These are phyloP conservation scores for Threskiornis aethiopicus DNA, from an alignment of 2,797 vertebrate genomes.

Conservation along the genomic window DNA sequence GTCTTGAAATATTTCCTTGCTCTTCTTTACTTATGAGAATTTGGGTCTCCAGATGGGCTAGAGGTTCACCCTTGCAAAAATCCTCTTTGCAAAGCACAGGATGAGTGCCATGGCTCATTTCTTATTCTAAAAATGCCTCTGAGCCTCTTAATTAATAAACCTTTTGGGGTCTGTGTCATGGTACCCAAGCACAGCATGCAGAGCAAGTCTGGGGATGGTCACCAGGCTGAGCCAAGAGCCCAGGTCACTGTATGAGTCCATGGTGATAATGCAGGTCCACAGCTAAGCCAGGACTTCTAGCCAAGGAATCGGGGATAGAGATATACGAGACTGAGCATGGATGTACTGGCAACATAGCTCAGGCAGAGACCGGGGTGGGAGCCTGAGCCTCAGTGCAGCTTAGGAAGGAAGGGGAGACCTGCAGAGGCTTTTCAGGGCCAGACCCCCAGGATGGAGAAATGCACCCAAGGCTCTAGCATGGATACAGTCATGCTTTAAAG, in stretches of 20 bases:
- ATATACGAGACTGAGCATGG: fast-evolving
- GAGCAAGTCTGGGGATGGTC: neutral
- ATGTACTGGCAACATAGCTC: fast-evolving
- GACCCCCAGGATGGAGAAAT: neutral
- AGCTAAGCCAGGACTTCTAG: neutral
- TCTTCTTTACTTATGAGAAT: neutral
- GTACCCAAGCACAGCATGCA: fast-evolving
- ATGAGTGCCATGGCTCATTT: neutral
- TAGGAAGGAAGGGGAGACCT: neutral
- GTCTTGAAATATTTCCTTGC: neutral
- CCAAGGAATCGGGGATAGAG: neutral
- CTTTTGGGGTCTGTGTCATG: neutral
- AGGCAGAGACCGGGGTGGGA: neutral
- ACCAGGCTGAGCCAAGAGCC: neutral
- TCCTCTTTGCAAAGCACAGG: neutral
- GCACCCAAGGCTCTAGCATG: fast-evolving
- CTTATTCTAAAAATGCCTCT: neutral
- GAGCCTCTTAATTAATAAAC: neutral
- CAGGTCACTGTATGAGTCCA: neutral
- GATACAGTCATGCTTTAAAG: neutral
- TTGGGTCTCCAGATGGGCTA: neutral
- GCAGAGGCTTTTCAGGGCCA: neutral
- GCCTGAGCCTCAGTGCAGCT: neutral
- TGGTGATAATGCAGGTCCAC: neutral
- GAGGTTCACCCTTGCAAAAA: neutral